Evolutionary conservation across 2,797 vertebrate species (phyloP), one percentile per base, ranked within the genome.

Genomic region (Channallabes apus): DNA sequence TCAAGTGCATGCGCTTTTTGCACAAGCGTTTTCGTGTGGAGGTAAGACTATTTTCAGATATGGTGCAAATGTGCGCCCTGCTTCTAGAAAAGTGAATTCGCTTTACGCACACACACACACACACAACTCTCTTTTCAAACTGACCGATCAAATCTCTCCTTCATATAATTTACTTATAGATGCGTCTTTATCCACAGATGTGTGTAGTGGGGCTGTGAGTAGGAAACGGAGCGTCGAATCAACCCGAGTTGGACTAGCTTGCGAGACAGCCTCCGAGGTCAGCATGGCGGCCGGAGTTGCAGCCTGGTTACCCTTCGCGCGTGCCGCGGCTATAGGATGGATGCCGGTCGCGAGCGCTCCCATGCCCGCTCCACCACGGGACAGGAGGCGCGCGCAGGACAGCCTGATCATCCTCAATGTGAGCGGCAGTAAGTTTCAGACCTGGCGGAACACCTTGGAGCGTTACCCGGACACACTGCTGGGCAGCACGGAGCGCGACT

Each of bases 311-410:
- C 98, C 98, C 69, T 97, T 99, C 84, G 98, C 98, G 51, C 95
- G 98, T 87, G 98, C 98, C 3, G 97, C 98, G 0, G 97, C 98
- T 71, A 95, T 99, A 89, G 98, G 97, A 85, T 99, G 98, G 98
- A 98, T 99, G 97, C 98, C 98, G 65, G 97, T 99, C 91, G 97
- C 98, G 84, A 94, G 95, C 24, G 93, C 94, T 84, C 96, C 97
- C 11, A 97, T 99, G 98, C 98, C 97, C 61, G 91, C 93, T 73
- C 96, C 97, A 0, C 96, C 95, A 29, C 91, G 93, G 86, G 95
- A 97, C 69, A 94, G 94, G 65, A 95, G 93, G 61, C 92, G 95
- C 89, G 93, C 92, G 38, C 94, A 95, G 84, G 95, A 97, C 84
- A 95, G 95, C 12, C 93, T 99, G 2, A 95, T 99, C 73, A 94